These are phyloP conservation scores for Acleris literana DNA, from an alignment of 2,888 invertebrate species.

Conservation along the genomic window DNA sequence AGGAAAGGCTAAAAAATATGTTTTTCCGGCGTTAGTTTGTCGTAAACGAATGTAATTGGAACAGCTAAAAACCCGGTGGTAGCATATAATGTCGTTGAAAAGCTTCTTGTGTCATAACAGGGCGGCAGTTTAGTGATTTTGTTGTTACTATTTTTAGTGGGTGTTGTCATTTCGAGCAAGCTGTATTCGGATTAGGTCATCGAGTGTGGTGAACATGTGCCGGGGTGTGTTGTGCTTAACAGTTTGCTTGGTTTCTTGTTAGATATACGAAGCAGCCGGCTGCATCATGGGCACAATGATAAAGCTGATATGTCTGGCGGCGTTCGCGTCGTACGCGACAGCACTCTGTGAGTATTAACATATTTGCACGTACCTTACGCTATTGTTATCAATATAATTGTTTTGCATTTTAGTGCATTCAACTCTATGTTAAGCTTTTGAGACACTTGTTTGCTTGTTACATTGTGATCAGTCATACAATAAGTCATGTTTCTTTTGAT, in stretches of 20 bases:
- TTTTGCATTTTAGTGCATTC: slow-evolving; percentile 19
- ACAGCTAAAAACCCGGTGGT: slow-evolving; percentile 47
- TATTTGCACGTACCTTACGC: slow-evolving; percentile 42
- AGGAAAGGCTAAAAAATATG: slow-evolving; percentile 61
- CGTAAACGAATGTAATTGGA: slow-evolving; percentile 52
- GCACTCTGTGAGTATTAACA: slow-evolving; percentile 70
- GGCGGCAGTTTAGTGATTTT: slow-evolving; percentile 61
- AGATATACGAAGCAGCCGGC: slow-evolving; percentile 69
- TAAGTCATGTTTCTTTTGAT: background rate
- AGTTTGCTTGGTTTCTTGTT: slow-evolving; percentile 73
- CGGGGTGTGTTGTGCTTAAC: slow-evolving; percentile 68
- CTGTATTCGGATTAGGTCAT: slow-evolving; percentile 81
- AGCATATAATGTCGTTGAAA: slow-evolving; percentile 44
- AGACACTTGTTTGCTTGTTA: background rate
- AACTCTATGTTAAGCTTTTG: background rate
- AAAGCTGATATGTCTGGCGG: slow-evolving; percentile 68
- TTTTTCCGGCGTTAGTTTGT: slow-evolving; percentile 56
- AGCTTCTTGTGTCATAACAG: slow-evolving; percentile 60
- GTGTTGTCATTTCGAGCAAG: slow-evolving; percentile 81
- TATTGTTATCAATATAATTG: slow-evolving; percentile 21
- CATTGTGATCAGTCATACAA: background rate
- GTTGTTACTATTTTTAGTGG: slow-evolving; percentile 85
- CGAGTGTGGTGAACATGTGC: slow-evolving; percentile 77
- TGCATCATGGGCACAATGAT: slow-evolving; percentile 70
- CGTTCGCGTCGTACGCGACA: slow-evolving; percentile 66